Evolutionary conservation across 2,797 vertebrate species (phyloP).

Genomic region (Anas georgica): DNA sequence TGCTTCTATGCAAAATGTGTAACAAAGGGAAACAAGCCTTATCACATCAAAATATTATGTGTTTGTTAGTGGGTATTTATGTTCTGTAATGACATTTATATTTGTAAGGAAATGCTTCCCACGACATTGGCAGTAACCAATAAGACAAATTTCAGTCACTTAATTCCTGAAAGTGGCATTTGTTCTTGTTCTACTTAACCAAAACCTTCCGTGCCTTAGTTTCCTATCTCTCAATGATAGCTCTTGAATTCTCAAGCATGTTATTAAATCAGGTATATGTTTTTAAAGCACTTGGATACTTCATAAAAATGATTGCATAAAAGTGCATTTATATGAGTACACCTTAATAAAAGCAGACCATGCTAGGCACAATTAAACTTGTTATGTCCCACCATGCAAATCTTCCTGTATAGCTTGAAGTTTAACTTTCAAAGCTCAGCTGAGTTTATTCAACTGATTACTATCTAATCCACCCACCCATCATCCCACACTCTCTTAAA

Average conservation of each 20-base stretch:
- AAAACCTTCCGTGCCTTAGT: neutral
- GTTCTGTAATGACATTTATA: neutral
- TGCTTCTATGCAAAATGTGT: neutral
- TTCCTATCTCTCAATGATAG: neutral
- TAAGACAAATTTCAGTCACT: neutral
- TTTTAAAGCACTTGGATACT: conserved; percentile 29
- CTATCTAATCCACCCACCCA: conserved; percentile 45
- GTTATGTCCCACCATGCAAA: neutral
- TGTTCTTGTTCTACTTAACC: neutral
- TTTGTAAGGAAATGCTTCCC: conserved; percentile 17
- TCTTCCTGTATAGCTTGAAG: conserved; percentile 36
- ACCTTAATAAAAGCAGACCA: neutral
- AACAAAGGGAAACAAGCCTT: conserved; percentile 38
- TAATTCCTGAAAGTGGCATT: neutral
- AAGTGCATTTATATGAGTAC: neutral
- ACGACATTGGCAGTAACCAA: neutral
- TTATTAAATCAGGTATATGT: conserved; percentile 11
- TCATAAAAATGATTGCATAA: neutral
- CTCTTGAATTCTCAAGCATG: neutral
- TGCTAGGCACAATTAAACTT: neutral
- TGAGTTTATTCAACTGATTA: conserved; percentile 49
- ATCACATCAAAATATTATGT: conserved; percentile 33
- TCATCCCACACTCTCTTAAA: conserved; percentile 38
- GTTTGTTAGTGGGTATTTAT: conserved; percentile 13
- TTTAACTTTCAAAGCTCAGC: conserved; percentile 53